Conservation (phyloP, 37 sponge, comb jelly and placozoan species). For the Diacarnus erythraeanus region DNA sequence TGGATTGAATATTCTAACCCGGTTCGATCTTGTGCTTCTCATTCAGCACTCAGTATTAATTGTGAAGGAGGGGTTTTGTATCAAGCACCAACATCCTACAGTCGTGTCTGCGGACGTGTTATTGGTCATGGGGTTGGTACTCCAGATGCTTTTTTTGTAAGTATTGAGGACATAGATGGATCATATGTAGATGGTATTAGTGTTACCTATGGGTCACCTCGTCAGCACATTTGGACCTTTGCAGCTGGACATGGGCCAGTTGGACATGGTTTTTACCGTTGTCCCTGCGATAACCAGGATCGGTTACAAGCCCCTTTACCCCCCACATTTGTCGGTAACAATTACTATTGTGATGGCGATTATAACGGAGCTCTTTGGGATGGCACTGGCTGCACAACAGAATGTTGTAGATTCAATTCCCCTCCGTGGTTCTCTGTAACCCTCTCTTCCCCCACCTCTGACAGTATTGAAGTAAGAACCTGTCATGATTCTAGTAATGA, state of each 20-base stretch:
- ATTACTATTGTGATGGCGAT: slow-evolving; percentile 16
- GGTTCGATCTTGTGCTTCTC: background rate
- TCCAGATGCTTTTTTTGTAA: background rate
- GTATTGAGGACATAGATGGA: background rate
- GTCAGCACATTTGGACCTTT: slow-evolving; percentile 27
- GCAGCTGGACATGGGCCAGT: slow-evolving; percentile 5
- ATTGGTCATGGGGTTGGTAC: background rate
- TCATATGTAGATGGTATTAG: background rate
- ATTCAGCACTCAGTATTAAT: too few species aligned
- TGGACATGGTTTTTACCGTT: background rate
- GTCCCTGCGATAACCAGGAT: slow-evolving; percentile 9
- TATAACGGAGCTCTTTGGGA: slow-evolving; percentile 31
- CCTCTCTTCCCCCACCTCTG: background rate
- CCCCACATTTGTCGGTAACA: slow-evolving; percentile 11
- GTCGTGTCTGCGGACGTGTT: background rate
- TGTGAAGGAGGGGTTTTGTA: too few species aligned
- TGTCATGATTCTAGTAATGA: background rate
- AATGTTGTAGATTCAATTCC: slow-evolving; percentile 1
- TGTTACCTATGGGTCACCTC: slow-evolving; percentile 11
- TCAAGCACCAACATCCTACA: too few species aligned
- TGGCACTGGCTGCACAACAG: slow-evolving; percentile 18
- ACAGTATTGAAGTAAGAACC: background rate
- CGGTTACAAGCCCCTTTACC: slow-evolving; percentile 7
- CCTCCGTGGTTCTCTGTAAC: slow-evolving; percentile 10
- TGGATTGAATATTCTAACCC: background rate